Conservation (phyloP, 2,797 vertebrate species). For the Typhlichthys eigenmanni region DNA sequence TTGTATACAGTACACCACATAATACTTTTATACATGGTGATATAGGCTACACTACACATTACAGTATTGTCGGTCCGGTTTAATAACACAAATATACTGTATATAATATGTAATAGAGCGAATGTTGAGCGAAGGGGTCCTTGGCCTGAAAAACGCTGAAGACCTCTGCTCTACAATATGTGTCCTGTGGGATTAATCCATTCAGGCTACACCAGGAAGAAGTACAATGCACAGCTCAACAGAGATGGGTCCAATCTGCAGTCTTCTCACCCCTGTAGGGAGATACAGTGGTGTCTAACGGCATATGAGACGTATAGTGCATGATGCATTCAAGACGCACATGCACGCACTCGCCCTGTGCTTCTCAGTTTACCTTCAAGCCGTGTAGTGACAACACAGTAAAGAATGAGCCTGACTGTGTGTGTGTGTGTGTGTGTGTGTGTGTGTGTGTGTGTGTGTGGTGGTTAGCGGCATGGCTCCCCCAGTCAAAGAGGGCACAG, state of each 20-base stretch:
- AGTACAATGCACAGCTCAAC: not conserved
- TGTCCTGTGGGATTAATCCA: not conserved
- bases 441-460: constrained; percentile 20
- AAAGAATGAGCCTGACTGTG: constrained; percentile 52
- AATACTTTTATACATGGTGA: too few relatives aligned
- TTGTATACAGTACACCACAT: too few relatives aligned
- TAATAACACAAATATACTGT: too few relatives aligned
- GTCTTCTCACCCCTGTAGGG: not conserved
- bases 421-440: constrained; percentile 20
- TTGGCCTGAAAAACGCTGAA: too few relatives aligned
- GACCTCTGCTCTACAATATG: not conserved
- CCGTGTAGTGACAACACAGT: constrained; percentile 48
- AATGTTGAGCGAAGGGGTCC: too few relatives aligned
- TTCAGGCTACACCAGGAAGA: not conserved
- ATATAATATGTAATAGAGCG: too few relatives aligned
- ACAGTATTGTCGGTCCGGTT: too few relatives aligned
- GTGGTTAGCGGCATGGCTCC: constrained; percentile 51
- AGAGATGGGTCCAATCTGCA: not conserved
- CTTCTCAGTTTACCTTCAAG: constrained; percentile 33
- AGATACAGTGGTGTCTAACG: not conserved
- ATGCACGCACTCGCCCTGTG: constrained; percentile 22
- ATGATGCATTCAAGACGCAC: constrained; percentile 32
- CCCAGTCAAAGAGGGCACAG: constrained; percentile 75
- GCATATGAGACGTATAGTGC: not conserved
- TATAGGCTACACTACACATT: too few relatives aligned